Conservation (phyloP, 1,140 invertebrate genomes). For the Megathymus violae region DNA sequence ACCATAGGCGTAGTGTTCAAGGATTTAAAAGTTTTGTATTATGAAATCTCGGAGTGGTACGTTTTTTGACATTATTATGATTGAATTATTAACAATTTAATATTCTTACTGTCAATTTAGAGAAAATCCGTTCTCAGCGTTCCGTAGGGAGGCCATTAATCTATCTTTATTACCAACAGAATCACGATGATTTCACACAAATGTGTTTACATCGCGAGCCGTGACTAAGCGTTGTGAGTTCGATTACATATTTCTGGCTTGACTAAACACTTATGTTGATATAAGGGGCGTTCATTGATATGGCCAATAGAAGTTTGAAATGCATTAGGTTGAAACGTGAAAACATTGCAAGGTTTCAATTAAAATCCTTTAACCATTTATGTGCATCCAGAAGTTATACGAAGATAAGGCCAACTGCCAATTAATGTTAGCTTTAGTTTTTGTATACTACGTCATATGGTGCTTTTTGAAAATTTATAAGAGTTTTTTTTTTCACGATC, state of each 20-base stretch:
- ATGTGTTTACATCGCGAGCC: conserved; percentile 60
- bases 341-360: neutral
- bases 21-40: too few relatives aligned
- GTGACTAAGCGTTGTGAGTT: conserved; percentile 36
- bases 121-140: conserved; percentile 32
- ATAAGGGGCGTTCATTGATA: conserved; percentile 11
- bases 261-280: conserved; percentile 42
- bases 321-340: neutral
- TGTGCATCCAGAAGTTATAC: too few relatives aligned
- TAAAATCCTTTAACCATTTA: neutral
- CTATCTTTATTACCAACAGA: conserved; percentile 73
- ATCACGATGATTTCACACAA: conserved; percentile 71
- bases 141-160: conserved; percentile 64
- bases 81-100: neutral
- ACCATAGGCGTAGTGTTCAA: too few relatives aligned
- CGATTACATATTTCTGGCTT: conserved; percentile 44
- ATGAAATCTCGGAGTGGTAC: too few relatives aligned
- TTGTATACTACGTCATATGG: too few relatives aligned
- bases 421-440: too few relatives aligned
- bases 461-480: too few relatives aligned
- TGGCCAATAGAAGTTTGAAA: conserved; percentile 3
- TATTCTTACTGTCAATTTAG: conserved; percentile 24
- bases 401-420: too few relatives aligned
- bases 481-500: too few relatives aligned
- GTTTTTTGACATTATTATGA: too few relatives aligned